phyloP scores from a whole-genome alignment of 2,888 invertebrate species.

The Sepiola atlantica region DNA sequence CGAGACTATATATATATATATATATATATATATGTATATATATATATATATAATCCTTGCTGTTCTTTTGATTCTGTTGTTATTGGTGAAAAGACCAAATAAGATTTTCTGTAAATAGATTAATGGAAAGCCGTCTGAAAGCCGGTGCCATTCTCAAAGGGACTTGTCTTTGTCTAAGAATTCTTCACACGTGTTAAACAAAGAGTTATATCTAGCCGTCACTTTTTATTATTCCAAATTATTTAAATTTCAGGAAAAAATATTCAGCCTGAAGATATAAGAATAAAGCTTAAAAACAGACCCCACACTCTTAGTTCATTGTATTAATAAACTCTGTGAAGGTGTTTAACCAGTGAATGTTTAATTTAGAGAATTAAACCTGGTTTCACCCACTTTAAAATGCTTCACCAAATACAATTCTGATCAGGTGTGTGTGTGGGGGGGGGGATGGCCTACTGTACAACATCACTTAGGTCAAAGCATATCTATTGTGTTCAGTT shows the following conservation, averaged over 20 bases:
- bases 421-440: too few relatives aligned
- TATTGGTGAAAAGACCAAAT: neutral
- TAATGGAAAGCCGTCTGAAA: neutral
- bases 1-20: too few relatives aligned
- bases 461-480: too few relatives aligned
- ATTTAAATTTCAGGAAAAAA: neutral
- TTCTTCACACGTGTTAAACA: neutral
- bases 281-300: neutral
- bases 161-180: constrained; percentile 1
- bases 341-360: too few relatives aligned
- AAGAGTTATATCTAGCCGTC: neutral
- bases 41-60: neutral
- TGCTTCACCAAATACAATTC: too few relatives aligned
- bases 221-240: neutral
- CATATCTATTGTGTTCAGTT: too few relatives aligned
- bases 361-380: too few relatives aligned
- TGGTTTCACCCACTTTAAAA: too few relatives aligned
- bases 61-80: neutral
- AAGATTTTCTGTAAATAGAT: neutral
- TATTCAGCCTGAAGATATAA: neutral
- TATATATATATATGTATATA: neutral
- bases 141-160: neutral
- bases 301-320: neutral
- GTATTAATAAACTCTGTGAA: too few relatives aligned
- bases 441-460: too few relatives aligned